Base-by-base conservation (phyloP, 2,113 vertebrate genomes). In the Entelurus aequoreus region DNA sequence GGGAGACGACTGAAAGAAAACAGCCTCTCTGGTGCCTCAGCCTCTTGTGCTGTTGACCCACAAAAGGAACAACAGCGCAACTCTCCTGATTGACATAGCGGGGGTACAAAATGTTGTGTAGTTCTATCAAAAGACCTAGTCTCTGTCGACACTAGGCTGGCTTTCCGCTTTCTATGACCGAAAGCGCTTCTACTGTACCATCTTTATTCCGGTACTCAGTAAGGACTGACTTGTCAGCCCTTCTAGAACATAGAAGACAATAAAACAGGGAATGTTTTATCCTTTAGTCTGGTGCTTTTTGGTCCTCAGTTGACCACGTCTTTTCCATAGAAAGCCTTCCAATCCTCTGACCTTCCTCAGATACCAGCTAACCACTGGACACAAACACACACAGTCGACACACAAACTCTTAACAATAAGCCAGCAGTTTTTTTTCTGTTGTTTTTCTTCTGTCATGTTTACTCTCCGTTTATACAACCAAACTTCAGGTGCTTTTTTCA, bases 401-500 rank as follows among this genome's bases (percentile, higher is more conserved):
- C 21, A 48, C 56, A 78, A 60, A 70, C 72, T 11, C 66, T 11
- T 11, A 74, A 76, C 81, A 75, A 62, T 76, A 79, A 80, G 81
- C 82, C 82, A 88, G 82, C 85, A 85, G 84, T 81, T 77, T 74
- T 69, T 15, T 6, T 16, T 57, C 38, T 56, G 28, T 28, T 42
- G 7, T 19, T 44, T 44, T 42, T 70, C 77, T 75, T 73, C 65
- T 71, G 68, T 75, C 70, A 69, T 71, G 77, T 82, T 83, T 84
- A 75, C 81, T 78, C 76, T 81, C 67, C 40, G 53, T 84, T 84
- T 81, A 66, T 86, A 88, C 73, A 84, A 83, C 75, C 77, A 76
- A 86, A 78, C 72, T 85, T 86, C 87, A 87, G 87, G 87, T 87
- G 83, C 81, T 86, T 88, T 88, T 80, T 77, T 67, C 82, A 82